Evolutionary conservation across 1,140 invertebrate genomes (phyloP).

Genomic region (Leptoteleia sp.): DNA sequence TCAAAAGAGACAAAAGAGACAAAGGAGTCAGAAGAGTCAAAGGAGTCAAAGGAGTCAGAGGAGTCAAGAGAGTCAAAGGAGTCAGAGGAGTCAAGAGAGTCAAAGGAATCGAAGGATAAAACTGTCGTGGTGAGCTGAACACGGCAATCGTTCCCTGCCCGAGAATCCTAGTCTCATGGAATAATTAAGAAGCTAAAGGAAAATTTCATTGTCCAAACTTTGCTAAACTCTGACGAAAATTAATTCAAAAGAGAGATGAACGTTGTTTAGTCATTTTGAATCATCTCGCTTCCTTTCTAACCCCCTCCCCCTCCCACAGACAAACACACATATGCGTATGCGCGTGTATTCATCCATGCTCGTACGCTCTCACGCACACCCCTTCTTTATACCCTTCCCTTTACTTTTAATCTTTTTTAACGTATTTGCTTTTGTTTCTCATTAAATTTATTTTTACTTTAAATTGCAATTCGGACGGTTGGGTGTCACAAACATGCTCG

Average conservation of each 20-base stretch:
- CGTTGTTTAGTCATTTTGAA: slow-evolving; percentile 47
- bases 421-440: slow-evolving; percentile 21
- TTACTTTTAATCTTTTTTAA: slow-evolving; percentile 22
- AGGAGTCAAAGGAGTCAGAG: too few species aligned
- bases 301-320: too few species aligned
- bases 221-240: slow-evolving; percentile 37
- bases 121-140: slow-evolving; percentile 73
- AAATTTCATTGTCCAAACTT: too few species aligned
- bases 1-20: too few species aligned
- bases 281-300: slow-evolving; percentile 18
- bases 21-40: too few species aligned
- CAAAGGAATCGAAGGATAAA: slow-evolving; percentile 56
- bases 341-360: too few species aligned
- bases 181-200: slow-evolving; percentile 43
- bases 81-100: too few species aligned
- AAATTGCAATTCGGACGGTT: not conserved
- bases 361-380: too few species aligned
- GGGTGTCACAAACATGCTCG: not conserved
- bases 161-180: slow-evolving; percentile 70
- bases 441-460: slow-evolving; percentile 3
- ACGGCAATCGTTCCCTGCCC: slow-evolving; percentile 23
- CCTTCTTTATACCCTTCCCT: too few species aligned
- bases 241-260: slow-evolving; percentile 43
- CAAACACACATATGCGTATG: too few species aligned
- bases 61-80: too few species aligned